Evolutionary conservation across 2,113 vertebrate genomes (phyloP).

Genomic region (zebrafish (Danio rerio)): DNA sequence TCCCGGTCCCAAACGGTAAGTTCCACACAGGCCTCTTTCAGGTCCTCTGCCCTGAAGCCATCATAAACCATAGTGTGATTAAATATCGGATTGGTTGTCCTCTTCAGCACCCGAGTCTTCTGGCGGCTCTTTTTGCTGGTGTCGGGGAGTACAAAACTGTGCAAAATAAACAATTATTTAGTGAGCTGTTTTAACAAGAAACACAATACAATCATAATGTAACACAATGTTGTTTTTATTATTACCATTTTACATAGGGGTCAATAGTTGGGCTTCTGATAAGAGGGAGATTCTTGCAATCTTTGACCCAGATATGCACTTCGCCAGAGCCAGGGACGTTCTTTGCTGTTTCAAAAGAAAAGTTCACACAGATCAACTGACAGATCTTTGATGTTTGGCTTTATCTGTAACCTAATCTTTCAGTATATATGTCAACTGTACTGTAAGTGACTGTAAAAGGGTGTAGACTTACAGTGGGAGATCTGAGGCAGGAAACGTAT

Average conservation of each 20-base stretch:
- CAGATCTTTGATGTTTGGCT: background rate
- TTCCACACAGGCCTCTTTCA: constrained; percentile 90
- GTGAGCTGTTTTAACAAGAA: background rate
- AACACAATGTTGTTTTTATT: background rate
- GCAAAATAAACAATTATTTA: background rate
- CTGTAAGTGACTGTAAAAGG: background rate
- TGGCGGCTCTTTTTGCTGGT: constrained; percentile 94
- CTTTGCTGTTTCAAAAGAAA: constrained; percentile 69
- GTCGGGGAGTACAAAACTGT: constrained; percentile 94
- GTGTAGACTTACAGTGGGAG: constrained; percentile 72
- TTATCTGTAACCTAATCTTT: background rate
- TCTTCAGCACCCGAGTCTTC: constrained; percentile 89
- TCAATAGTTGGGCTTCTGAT: constrained; percentile 84
- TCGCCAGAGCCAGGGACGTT: constrained; percentile 81
- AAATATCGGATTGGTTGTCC: constrained; percentile 84
- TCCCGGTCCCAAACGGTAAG: constrained; percentile 95
- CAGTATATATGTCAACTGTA: background rate
- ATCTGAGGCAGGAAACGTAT: constrained; percentile 90
- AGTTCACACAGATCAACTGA: background rate
- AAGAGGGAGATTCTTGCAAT: constrained; percentile 87
- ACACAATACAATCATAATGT: background rate
- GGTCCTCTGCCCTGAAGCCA: constrained; percentile 86
- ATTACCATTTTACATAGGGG: constrained; percentile 95
- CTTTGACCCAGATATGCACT: constrained; percentile 96
- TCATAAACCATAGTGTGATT: constrained; percentile 99